A percentile compares a stretch with the other conserved stretches of the same genome.
Conservation (phyloP, 2,113 vertebrate species). For the Takifugu flavidus region DNA sequence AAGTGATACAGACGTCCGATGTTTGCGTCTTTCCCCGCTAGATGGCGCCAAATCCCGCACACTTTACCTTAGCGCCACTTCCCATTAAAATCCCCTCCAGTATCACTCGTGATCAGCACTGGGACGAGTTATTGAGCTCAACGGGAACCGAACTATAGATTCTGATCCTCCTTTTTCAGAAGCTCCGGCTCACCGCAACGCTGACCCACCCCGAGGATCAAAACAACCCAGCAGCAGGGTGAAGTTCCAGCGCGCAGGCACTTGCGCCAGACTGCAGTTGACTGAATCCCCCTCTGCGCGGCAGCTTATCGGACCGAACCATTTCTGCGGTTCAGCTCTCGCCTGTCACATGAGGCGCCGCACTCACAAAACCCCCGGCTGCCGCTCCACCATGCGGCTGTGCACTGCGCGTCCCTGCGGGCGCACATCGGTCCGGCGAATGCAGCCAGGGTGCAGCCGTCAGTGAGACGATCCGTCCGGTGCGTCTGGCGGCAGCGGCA, state of each 20-base stretch:
- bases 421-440: constrained; percentile 5
- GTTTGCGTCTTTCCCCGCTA: no score
- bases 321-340: constrained; percentile 65
- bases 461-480: constrained; percentile 40
- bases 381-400: neutral
- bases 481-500: constrained; percentile 47
- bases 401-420: neutral
- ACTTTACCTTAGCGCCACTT: no score
- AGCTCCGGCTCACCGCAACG: constrained; percentile 26
- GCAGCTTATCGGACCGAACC: constrained; percentile 76
- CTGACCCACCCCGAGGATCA: neutral
- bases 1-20: no score
- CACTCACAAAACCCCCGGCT: constrained; percentile 1
- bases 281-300: constrained; percentile 50
- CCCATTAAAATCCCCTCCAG: no score
- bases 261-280: constrained; percentile 72
- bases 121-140: no score
- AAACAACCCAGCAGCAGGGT: constrained; percentile 25
- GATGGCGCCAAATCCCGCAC: no score
- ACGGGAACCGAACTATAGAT: no score
- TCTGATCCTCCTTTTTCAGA: constrained; percentile 5
- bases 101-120: no score
- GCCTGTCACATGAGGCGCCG: constrained; percentile 67
- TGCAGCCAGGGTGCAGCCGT: constrained; percentile 27
- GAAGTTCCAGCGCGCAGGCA: constrained; percentile 63